phyloP scores from a whole-genome alignment of 1,140 invertebrate genomes.

The Euwallacea fornicatus region DNA sequence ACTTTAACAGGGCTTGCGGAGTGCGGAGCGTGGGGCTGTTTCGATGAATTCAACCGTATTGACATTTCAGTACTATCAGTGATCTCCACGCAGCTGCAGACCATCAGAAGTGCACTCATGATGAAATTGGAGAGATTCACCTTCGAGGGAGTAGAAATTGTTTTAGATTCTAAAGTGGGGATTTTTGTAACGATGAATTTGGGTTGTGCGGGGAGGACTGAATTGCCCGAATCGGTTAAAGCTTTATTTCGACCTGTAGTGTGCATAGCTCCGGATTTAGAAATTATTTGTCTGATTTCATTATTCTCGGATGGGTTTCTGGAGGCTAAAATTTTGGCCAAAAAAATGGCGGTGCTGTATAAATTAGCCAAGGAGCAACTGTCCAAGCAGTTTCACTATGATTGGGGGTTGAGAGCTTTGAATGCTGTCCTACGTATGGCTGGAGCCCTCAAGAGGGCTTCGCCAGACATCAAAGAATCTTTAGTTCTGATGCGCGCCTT shows the following conservation, averaged over 20 bases:
- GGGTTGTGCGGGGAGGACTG: conserved; percentile 85
- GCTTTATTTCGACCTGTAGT: conserved; percentile 87
- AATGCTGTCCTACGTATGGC: conserved; percentile 89
- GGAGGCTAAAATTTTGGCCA: conserved; percentile 82
- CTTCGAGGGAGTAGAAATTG: conserved; percentile 85
- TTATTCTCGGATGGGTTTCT: conserved; percentile 89
- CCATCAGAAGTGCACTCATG: conserved; percentile 80
- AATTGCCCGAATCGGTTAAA: conserved; percentile 89
- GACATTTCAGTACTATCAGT: conserved; percentile 88
- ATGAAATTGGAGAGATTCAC: conserved; percentile 72
- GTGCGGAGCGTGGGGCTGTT: conserved; percentile 86
- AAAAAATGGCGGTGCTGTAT: conserved; percentile 91
- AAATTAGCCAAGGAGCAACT: conserved; percentile 81
- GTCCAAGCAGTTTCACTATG: conserved; percentile 91
- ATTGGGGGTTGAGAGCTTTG: conserved; percentile 87
- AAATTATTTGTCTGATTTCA: conserved; percentile 89
- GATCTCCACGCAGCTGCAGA: conserved; percentile 87
- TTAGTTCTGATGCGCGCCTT: conserved; percentile 86
- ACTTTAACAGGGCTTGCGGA: conserved; percentile 74
- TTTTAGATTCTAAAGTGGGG: conserved; percentile 79
- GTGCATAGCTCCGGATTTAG: conserved; percentile 84
- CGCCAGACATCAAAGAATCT: conserved; percentile 76
- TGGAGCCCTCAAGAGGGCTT: conserved; percentile 77
- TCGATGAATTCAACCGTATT: conserved; percentile 91
- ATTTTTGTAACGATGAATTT: conserved; percentile 96